Evolutionary conservation across 1,140 invertebrate genomes (phyloP), one percentile per base, ranked within the genome.

Genomic region (Mycetomoellerius zeteki): DNA sequence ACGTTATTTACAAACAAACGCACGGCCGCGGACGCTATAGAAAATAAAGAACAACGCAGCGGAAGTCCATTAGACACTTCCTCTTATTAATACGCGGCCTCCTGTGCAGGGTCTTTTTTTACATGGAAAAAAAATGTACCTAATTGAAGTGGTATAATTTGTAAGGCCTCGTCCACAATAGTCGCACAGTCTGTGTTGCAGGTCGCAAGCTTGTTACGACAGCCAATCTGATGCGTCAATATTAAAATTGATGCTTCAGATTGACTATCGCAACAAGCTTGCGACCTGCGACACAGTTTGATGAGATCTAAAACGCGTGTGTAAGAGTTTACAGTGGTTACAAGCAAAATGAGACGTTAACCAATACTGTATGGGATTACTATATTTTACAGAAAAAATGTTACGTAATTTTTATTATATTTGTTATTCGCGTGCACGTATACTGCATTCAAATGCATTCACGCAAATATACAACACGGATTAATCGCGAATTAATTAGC

Each of bases 11-110:
- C 88, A 77, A 85, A 76, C 54, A 75, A 54, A 77, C 85, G 24
- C n/a, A n/a, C n/a, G 54, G 54, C 67, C 87, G 86, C 67, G 69
- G 47, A 75, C 78, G 67, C 69, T 77, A 30, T 81, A 47, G 82
- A 84, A 86, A 77, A 84, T 65, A 85, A 86, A 65, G 88, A 89
- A 89, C 87, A 89, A 89, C 88, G 30, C 75, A 85, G 24, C 88
- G 88, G 88, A 89, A 89, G 82, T 50, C 84, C 84, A 89, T 89
- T 89, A 89, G 67, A 24, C 62, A 88, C 87, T 89, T 89, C 88
- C 88, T 89, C 88, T 86, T 77, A 89, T 89, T 89, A 89, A 67
- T 78, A 37, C 84, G 72, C 60, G 62, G 73, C 73, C 88, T 76
- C 71, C 43, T 75, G 37, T 43, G 47, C 76, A 21, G 33, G 30